Conservation (phyloP, 2,113 vertebrate genomes). For the Pseudonaja textilis region DNA sequence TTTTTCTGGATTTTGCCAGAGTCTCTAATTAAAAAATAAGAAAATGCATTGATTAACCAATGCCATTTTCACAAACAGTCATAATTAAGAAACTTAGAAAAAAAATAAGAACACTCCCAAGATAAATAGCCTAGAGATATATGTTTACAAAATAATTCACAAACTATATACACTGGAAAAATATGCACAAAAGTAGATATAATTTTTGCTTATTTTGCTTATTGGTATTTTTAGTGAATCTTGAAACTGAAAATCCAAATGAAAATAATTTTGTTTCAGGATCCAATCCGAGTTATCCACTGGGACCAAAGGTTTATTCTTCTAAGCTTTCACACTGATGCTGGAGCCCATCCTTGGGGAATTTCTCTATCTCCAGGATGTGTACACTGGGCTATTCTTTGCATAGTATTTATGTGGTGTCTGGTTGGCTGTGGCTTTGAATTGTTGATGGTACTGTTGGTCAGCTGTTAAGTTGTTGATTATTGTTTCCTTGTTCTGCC, state of each 20-base stretch:
- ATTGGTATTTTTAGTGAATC: neutral
- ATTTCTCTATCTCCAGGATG: neutral
- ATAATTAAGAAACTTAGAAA: neutral
- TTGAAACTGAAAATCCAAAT: neutral
- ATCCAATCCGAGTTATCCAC: neutral
- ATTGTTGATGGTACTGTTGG: neutral
- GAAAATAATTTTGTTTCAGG: neutral
- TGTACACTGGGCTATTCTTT: neutral
- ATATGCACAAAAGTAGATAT: neutral
- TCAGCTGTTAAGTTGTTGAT: neutral
- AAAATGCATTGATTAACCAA: neutral
- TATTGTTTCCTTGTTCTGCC: neutral
- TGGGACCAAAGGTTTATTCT: neutral
- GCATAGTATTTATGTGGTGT: neutral
- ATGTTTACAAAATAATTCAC: neutral
- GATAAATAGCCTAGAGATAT: neutral
- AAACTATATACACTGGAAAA: neutral
- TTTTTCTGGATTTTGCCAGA: neutral
- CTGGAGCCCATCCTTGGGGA: neutral
- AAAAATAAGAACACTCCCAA: neutral
- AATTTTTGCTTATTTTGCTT: neutral
- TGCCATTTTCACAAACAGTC: neutral
- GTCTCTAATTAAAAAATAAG: neutral
- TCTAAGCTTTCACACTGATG: neutral
- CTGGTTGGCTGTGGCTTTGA: neutral